Evolutionary conservation across 2,797 vertebrate species (phyloP).

Genomic region (Mus caroli): DNA sequence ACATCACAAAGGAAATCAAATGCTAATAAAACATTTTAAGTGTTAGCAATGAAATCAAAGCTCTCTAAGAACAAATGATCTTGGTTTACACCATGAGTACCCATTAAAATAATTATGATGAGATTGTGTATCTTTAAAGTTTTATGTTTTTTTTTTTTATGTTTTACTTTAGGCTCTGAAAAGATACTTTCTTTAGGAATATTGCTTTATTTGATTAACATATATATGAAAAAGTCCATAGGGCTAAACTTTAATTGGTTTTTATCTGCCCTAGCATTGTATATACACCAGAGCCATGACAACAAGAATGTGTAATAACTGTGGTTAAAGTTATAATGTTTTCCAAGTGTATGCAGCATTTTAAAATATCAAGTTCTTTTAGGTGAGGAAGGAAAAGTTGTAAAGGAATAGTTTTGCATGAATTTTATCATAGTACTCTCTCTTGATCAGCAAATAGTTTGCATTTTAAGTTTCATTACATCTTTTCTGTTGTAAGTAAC

Average conservation of each 20-base stretch:
- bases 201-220: conserved; percentile 64
- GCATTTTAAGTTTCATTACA: conserved; percentile 83
- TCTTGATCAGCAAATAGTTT: conserved; percentile 79
- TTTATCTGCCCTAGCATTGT: conserved; percentile 38
- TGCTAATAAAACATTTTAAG: conserved; percentile 56
- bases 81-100: neutral
- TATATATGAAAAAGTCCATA: conserved; percentile 25
- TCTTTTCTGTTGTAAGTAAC: conserved; percentile 84
- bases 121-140: conserved; percentile 39
- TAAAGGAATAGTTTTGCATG: conserved; percentile 75
- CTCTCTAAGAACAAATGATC: conserved; percentile 57
- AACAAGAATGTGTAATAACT: conserved; percentile 54
- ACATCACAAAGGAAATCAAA: conserved; percentile 59
- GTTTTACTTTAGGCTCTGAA: neutral
- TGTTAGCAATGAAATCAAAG: conserved; percentile 49
- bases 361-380: conserved; percentile 62
- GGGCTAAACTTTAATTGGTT: conserved; percentile 55
- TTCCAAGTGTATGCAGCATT: conserved; percentile 49
- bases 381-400: conserved; percentile 1
- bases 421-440: conserved; percentile 73
- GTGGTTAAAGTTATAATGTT: conserved; percentile 64
- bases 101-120: conserved; percentile 54
- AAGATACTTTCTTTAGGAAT: conserved; percentile 38
- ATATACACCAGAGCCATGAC: conserved; percentile 22
- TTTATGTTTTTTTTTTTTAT: conserved; percentile 54